These are phyloP conservation scores for Brachionichthys hirsutus DNA, from an alignment of 2,113 vertebrate species.

Conservation along the genomic window DNA sequence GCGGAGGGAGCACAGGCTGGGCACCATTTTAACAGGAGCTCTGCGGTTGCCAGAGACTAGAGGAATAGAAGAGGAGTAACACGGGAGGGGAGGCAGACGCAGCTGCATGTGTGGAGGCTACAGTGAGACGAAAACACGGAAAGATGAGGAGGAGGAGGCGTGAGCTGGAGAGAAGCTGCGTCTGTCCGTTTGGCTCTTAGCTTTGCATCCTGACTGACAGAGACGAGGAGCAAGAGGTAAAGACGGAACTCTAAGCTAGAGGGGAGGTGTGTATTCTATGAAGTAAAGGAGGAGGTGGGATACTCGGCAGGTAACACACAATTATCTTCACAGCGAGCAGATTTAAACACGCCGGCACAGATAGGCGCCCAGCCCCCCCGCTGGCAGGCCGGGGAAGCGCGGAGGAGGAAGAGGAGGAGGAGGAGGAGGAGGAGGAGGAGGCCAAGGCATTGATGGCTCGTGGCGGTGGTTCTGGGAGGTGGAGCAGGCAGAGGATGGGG, in stretches of 20 bases:
- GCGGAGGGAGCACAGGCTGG: slow-evolving; percentile 50
- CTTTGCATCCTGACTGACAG: slow-evolving; percentile 51
- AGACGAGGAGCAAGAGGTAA: slow-evolving; percentile 11
- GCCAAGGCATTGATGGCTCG: slow-evolving; percentile 65
- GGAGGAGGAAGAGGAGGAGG: slow-evolving; percentile 41
- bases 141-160: slow-evolving; percentile 19
- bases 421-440: slow-evolving; percentile 53
- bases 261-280: slow-evolving; percentile 30
- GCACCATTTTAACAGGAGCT: slow-evolving; percentile 58
- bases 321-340: slow-evolving; percentile 14
- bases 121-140: slow-evolving; percentile 9
- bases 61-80: neutral
- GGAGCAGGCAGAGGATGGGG: slow-evolving; percentile 79
- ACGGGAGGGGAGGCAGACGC: neutral
- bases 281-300: slow-evolving; percentile 24
- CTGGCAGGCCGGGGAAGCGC: slow-evolving; percentile 52
- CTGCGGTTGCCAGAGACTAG: slow-evolving; percentile 7
- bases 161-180: slow-evolving; percentile 38
- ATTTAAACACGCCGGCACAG: slow-evolving; percentile 17
- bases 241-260: slow-evolving; percentile 23
- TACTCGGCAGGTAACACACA: slow-evolving; percentile 29
- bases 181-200: slow-evolving; percentile 29
- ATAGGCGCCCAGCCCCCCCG: slow-evolving; percentile 48
- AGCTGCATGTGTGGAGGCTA: slow-evolving; percentile 13
- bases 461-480: slow-evolving; percentile 79